Percentiles rank a stretch among this genome's conserved stretches.
phyloP scores from a whole-genome alignment of 2,113 vertebrate species.

The Erythrolamprus reginae region DNA sequence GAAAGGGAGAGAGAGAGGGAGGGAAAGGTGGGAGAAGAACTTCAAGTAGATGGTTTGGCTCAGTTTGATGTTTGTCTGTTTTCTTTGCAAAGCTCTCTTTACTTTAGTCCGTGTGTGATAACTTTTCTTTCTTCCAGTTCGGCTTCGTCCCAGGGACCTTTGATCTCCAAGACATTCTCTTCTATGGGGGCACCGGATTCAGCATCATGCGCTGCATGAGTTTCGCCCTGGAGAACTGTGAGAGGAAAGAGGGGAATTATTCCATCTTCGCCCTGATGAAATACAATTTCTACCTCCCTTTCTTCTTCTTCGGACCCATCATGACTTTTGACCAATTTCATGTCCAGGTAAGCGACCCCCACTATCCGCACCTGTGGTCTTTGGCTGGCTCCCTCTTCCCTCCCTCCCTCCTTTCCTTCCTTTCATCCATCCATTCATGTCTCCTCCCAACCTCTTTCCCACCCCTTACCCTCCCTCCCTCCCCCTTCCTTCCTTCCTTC shows the following conservation, averaged over 20 bases:
- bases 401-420: too few relatives aligned
- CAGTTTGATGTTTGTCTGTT: background rate
- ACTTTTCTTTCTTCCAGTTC: constrained; percentile 64
- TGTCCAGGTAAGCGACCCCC: constrained; percentile 72
- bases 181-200: constrained; percentile 87
- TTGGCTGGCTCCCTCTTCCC: too few relatives aligned
- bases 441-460: too few relatives aligned
- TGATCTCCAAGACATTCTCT: constrained; percentile 87
- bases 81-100: background rate
- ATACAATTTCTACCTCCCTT: constrained; percentile 98
- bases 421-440: too few relatives aligned
- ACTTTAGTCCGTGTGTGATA: background rate
- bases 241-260: constrained; percentile 80
- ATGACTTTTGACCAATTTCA: constrained; percentile 93
- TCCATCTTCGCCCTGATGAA: constrained; percentile 89
- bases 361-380: background rate
- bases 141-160: constrained; percentile 83
- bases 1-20: accelerated
- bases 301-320: constrained; percentile 95
- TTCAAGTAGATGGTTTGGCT: background rate
- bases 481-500: too few relatives aligned
- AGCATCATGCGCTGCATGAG: constrained; percentile 92
- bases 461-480: too few relatives aligned
- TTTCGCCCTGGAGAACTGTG: constrained; percentile 86
- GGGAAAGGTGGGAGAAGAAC: background rate